Evolutionary conservation across 2,797 vertebrate species (phyloP), one percentile per base, ranked within the genome.

Genomic region (Labeo calbasu): DNA sequence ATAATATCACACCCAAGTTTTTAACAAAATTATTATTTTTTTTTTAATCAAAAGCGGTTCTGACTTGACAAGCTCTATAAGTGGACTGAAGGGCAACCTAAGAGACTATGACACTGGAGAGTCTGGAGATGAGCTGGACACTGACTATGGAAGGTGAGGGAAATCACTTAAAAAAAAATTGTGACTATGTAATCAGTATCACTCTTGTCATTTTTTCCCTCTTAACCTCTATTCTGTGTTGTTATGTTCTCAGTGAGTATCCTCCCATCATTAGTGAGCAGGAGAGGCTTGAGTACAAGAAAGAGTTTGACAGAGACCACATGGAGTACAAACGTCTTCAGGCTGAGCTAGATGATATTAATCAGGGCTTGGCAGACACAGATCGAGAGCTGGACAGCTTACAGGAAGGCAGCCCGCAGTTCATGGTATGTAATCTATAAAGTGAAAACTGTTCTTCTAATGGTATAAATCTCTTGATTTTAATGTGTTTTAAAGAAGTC

Each of bases 111-210:
- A 95, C 0, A 94, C 94, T 0, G 95, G 93, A 0, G 96, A 97
- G 82, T 98, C 97, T 43, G 96, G 94, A 4, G 96, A 98, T 14
- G 96, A 97, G 70, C 89, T 97, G 87, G 96, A 96, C 23, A 92
- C 94, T 2, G 94, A 97, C 83, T 96, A 95, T 90, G 90, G 93
- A 86, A 91, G 88, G 97, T 96, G 91, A 93, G 93, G 36, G 51
- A n/a, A 55, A 40, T 19, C 17, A 36, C 21, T 43, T 32, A 6
- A 0, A 2, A 15, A 23, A 25, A 65, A 32, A 66, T 69, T 57
- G 13, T 57, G 12, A 40, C 7, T 78, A 13, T 40, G 1, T 57
- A 55, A 40, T 75, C 25, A 15, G 12, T 53, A 32, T 63, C 11
- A 25, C 11, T 55, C 14, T 43, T 28, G 25, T 55, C 7, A 15